These are phyloP conservation scores for Raillietiella orientalis DNA, from an alignment of 2,888 invertebrate species.

Conservation along the genomic window DNA sequence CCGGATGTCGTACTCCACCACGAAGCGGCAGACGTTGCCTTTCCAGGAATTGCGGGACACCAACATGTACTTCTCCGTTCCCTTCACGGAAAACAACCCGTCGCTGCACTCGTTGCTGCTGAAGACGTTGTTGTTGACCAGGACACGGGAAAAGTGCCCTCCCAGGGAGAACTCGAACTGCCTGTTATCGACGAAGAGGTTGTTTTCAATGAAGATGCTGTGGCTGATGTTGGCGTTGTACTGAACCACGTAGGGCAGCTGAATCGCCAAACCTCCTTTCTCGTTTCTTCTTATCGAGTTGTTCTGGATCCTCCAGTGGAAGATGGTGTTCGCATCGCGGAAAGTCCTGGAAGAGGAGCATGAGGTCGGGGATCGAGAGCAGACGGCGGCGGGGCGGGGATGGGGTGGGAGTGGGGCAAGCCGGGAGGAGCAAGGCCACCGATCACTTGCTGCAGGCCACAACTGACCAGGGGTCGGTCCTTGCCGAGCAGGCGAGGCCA, in stretches of 20 bases:
- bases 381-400: too few species aligned
- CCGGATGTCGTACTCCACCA: slow-evolving; percentile 57
- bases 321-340: slow-evolving; percentile 81
- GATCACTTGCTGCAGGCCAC: too few species aligned
- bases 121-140: slow-evolving; percentile 53
- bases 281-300: slow-evolving; percentile 53
- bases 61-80: slow-evolving; percentile 84
- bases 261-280: slow-evolving; percentile 54
- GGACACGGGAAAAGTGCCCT: slow-evolving; percentile 72
- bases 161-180: slow-evolving; percentile 54
- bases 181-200: slow-evolving; percentile 52
- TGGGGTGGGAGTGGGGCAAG: too few species aligned
- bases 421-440: too few species aligned
- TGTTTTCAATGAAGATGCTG: slow-evolving; percentile 52
- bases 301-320: slow-evolving; percentile 68
- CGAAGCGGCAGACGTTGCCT: slow-evolving; percentile 41
- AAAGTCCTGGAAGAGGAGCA: too few species aligned
- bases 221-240: slow-evolving; percentile 83
- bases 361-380: too few species aligned
- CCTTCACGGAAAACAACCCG: slow-evolving; percentile 43
- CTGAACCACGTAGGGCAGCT: slow-evolving; percentile 77
- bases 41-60: slow-evolving; percentile 46
- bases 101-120: slow-evolving; percentile 46
- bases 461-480: too few species aligned
- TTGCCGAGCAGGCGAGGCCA: too few species aligned